phyloP scores from a whole-genome alignment of 2,113 vertebrate species.

The Tachuris rubrigastra region DNA sequence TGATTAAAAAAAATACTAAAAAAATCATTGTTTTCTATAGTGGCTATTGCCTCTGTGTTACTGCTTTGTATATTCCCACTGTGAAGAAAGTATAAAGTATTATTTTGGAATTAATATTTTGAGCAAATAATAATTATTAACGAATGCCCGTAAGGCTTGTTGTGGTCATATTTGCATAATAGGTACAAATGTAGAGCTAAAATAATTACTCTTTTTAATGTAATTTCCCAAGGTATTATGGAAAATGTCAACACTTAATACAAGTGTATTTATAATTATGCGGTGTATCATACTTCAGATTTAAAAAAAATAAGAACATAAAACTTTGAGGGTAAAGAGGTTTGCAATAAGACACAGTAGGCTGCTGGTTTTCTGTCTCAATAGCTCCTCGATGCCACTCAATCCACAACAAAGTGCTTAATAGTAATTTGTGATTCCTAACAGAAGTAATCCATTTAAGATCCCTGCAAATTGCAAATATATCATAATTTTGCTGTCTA shows the following conservation, averaged over 20 bases:
- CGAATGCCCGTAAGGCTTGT: background rate
- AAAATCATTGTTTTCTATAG: background rate
- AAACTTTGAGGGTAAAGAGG: background rate
- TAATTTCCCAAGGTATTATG: background rate
- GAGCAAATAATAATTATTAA: background rate
- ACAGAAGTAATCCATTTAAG: background rate
- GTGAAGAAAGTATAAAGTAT: background rate
- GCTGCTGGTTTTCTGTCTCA: background rate
- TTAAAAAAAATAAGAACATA: background rate
- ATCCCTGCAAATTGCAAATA: background rate
- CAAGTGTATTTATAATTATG: background rate
- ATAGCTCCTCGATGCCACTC: background rate
- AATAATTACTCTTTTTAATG: background rate
- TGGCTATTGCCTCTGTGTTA: background rate
- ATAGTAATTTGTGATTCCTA: background rate
- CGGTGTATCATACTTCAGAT: background rate
- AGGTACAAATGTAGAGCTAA: background rate
- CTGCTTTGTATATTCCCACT: background rate
- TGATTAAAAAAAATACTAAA: background rate
- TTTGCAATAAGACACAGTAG: constrained; percentile 30
- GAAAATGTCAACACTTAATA: background rate
- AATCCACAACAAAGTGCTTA: background rate
- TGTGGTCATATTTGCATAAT: background rate
- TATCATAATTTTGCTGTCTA: background rate
- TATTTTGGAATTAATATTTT: background rate